phyloP scores from a whole-genome alignment of 1,140 invertebrate species.

The Tribolium castaneum region DNA sequence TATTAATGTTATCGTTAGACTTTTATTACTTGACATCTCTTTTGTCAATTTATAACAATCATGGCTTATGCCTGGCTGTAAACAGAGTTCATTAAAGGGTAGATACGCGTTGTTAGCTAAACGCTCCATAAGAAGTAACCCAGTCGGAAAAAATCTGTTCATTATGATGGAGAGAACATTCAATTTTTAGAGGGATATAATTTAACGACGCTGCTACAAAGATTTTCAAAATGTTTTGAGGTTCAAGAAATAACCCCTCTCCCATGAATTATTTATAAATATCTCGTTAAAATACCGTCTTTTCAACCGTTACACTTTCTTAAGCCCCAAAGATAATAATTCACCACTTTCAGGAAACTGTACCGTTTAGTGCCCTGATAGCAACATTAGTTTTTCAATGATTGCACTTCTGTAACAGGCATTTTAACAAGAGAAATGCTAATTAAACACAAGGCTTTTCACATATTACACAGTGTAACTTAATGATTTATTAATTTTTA shows the following conservation, averaged over 20 bases:
- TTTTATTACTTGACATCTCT: slow-evolving; percentile 50
- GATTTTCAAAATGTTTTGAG: slow-evolving; percentile 12
- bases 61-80: slow-evolving; percentile 38
- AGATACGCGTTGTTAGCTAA: slow-evolving; percentile 42
- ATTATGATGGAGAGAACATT: slow-evolving; percentile 27
- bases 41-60: slow-evolving; percentile 53
- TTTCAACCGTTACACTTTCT: slow-evolving; percentile 13
- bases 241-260: background rate
- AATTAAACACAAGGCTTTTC: too few relatives aligned
- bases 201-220: background rate
- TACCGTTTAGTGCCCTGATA: background rate
- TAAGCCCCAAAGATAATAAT: background rate
- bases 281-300: slow-evolving; percentile 29
- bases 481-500: too few relatives aligned
- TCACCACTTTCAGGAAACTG: slow-evolving; percentile 1
- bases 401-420: too few relatives aligned
- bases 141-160: slow-evolving; percentile 40
- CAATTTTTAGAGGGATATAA: slow-evolving; percentile 17
- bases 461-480: too few relatives aligned
- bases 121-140: slow-evolving; percentile 40
- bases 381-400: background rate
- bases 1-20: slow-evolving; percentile 52
- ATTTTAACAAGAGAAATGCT: too few relatives aligned
- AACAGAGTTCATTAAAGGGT: slow-evolving; percentile 40
- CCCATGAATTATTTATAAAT: slow-evolving; percentile 31